A percentile compares a stretch with the other conserved stretches of the same genome.
phyloP scores from a whole-genome alignment of 2,113 vertebrate genomes.

The Poecile atricapillus region DNA sequence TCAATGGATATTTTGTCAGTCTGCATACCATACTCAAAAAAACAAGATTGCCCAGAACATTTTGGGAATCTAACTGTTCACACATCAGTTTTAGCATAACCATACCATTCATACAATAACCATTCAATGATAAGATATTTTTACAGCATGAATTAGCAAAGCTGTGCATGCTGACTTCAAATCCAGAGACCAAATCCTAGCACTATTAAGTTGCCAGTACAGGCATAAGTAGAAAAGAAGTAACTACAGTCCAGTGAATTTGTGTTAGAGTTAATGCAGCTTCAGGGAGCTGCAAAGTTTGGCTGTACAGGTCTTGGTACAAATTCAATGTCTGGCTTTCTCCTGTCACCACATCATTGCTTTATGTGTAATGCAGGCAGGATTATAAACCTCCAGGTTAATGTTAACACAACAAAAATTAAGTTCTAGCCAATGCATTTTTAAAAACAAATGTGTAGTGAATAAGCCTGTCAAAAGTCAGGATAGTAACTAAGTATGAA shows the following conservation, averaged over 20 bases:
- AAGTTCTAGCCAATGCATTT: background rate
- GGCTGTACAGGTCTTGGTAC: background rate
- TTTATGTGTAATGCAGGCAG: background rate
- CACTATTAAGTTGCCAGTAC: background rate
- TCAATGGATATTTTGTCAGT: background rate
- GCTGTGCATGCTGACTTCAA: background rate
- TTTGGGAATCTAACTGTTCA: background rate
- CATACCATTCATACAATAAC: background rate
- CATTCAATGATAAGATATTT: background rate
- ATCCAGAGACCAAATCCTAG: background rate
- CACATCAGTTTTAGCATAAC: background rate
- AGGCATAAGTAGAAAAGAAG: background rate
- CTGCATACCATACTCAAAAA: background rate
- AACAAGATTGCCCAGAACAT: fast-evolving
- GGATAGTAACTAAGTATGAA: background rate
- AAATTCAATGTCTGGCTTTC: background rate
- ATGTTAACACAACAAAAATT: background rate
- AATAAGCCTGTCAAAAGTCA: background rate
- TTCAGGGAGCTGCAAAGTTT: background rate
- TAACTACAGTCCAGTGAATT: background rate
- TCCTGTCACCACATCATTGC: background rate
- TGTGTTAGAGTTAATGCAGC: background rate
- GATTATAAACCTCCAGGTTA: background rate
- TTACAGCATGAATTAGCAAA: background rate
- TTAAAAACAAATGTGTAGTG: background rate